Percentiles rank a stretch among this genome's conserved stretches.
These are phyloP conservation scores for Cryptops parisi DNA, from an alignment of 2,888 invertebrate species.

Conservation along the genomic window DNA sequence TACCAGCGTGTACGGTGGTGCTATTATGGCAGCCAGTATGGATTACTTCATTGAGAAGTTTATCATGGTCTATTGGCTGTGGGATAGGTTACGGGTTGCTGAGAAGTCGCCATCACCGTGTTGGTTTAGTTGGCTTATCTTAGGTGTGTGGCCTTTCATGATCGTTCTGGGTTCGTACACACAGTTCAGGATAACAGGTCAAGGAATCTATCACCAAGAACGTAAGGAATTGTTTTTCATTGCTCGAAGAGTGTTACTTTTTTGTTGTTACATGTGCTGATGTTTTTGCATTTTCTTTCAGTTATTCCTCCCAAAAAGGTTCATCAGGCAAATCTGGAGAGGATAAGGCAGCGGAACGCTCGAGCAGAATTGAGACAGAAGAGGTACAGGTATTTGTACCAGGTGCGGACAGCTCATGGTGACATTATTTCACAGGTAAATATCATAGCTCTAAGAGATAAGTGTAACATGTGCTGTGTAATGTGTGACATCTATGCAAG, in stretches of 20 bases:
- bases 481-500: no score
- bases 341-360: slow-evolving; percentile 52
- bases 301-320: slow-evolving; percentile 37
- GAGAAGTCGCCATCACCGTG: slow-evolving; percentile 39
- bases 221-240: slow-evolving; percentile 29
- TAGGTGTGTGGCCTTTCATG: slow-evolving; percentile 57
- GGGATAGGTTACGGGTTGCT: slow-evolving; percentile 46
- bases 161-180: slow-evolving; percentile 50
- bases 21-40: slow-evolving; percentile 49
- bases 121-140: slow-evolving; percentile 56
- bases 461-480: no score
- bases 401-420: slow-evolving; percentile 74
- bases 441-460: no score
- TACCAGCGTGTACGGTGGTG: slow-evolving; percentile 60
- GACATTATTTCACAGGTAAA: slow-evolving; percentile 72
- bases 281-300: slow-evolving; percentile 22
- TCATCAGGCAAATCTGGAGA: slow-evolving; percentile 32
- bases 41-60: slow-evolving; percentile 62
- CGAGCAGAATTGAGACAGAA: slow-evolving; percentile 71
- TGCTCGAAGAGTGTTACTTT: no score
- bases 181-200: slow-evolving; percentile 53
- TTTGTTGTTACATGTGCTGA: no score
- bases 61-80: slow-evolving; percentile 49
- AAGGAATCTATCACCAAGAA: slow-evolving; percentile 36
- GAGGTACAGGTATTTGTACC: slow-evolving; percentile 83